Percentiles rank a stretch among this genome's conserved stretches.
Evolutionary conservation across 2,888 invertebrate genomes (phyloP).

Genomic region (Heliconius sara): DNA sequence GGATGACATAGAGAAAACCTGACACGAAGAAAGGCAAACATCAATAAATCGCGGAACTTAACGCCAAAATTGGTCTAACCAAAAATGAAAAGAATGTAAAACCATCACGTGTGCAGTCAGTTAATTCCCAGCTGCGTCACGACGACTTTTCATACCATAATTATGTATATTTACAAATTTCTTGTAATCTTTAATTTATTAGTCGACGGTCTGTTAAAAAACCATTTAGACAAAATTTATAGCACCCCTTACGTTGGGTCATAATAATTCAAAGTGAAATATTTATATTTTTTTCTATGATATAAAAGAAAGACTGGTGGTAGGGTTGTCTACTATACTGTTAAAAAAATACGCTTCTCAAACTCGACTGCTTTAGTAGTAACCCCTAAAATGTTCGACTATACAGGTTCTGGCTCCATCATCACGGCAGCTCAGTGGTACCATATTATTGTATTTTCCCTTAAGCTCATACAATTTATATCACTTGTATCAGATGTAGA

Average conservation of each 20-base stretch:
- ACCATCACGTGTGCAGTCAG: background rate
- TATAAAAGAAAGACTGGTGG: constrained; percentile 43
- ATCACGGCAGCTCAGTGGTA: too few relatives aligned
- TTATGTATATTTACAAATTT: constrained; percentile 35
- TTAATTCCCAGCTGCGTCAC: background rate
- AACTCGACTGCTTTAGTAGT: too few relatives aligned
- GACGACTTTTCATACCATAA: constrained; percentile 27
- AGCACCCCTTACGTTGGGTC: constrained; percentile 41
- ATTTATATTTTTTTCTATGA: constrained; percentile 40
- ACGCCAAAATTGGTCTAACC: background rate
- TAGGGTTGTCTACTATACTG: constrained; percentile 41
- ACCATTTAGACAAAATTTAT: constrained; percentile 51
- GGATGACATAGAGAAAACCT: background rate
- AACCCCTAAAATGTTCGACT: too few relatives aligned
- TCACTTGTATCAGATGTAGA: too few relatives aligned
- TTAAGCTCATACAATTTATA: too few relatives aligned
- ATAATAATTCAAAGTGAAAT: constrained; percentile 35
- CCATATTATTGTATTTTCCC: too few relatives aligned
- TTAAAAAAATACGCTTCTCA: too few relatives aligned
- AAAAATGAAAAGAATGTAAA: too few relatives aligned
- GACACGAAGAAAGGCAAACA: background rate
- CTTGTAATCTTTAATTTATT: constrained; percentile 49
- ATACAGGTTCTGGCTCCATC: too few relatives aligned
- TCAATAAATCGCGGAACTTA: background rate
- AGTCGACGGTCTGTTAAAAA: constrained; percentile 45